Percentiles rank a stretch among this genome's conserved stretches.
These are phyloP conservation scores for Leucozona laternaria DNA, from an alignment of 2,888 invertebrate genomes.

Conservation along the genomic window DNA sequence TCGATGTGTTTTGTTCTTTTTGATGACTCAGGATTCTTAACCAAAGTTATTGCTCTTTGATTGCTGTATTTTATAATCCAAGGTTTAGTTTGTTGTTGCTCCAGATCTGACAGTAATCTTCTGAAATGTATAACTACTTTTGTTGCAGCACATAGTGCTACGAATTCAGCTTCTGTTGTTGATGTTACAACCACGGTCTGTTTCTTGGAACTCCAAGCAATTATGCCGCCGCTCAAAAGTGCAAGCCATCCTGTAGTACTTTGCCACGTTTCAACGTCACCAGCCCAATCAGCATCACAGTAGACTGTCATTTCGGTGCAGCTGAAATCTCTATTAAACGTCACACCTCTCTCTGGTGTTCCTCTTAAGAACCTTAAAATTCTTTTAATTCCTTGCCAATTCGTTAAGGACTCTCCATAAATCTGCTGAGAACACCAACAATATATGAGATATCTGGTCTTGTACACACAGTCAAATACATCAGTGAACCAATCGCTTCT, in stretches of 20 bases:
- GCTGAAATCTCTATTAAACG: no score
- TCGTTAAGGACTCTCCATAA: slow-evolving; percentile 22
- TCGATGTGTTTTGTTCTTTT: slow-evolving; percentile 58
- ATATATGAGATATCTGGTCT: no score
- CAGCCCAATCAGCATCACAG: slow-evolving; percentile 48
- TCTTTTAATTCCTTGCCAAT: slow-evolving; percentile 17
- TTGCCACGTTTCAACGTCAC: slow-evolving; percentile 34
- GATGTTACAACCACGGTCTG: slow-evolving; percentile 23
- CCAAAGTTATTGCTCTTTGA: no score
- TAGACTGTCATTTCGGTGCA: slow-evolving; percentile 1
- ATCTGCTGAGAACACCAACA: slow-evolving; percentile 46
- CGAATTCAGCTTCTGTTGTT: no score
- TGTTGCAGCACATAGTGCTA: slow-evolving; percentile 32
- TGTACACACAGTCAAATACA: not conserved
- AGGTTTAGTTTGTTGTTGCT: slow-evolving; percentile 19
- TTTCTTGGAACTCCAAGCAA: slow-evolving; percentile 37
- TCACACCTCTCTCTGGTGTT: no score
- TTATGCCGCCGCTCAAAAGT: not conserved
- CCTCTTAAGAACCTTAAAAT: not conserved
- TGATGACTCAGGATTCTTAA: no score
- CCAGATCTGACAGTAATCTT: slow-evolving; percentile 26
- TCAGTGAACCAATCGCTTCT: slow-evolving; percentile 48
- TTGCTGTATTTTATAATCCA: slow-evolving; percentile 44
- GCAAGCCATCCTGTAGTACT: not conserved
- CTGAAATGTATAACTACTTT: not conserved